A percentile compares a stretch with the other conserved stretches of the same genome.
phyloP scores from a whole-genome alignment of 2,888 invertebrate species.

The Amiota communis region DNA sequence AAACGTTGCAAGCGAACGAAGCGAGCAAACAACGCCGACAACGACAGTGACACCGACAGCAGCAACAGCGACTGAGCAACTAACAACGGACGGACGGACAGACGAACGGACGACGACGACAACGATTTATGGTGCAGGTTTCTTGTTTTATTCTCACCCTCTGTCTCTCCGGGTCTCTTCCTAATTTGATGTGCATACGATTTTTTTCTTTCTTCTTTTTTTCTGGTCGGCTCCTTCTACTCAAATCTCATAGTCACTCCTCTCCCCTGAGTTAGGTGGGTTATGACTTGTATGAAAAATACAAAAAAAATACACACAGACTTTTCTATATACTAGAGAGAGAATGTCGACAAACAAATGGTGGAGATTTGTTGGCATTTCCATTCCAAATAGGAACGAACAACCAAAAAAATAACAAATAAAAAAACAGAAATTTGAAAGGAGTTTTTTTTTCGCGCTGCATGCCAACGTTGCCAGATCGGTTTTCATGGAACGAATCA shows the following conservation, averaged over 20 bases:
- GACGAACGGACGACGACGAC: neutral
- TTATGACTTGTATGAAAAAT: neutral
- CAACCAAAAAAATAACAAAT: slow-evolving; percentile 2
- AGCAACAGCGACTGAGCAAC: neutral
- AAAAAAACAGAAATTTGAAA: slow-evolving; percentile 10
- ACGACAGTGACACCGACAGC: neutral
- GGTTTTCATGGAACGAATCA: no score
- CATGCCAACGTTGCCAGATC: no score
- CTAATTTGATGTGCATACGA: neutral
- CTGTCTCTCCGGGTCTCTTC: neutral
- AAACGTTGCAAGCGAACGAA: neutral
- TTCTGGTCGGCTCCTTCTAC: neutral
- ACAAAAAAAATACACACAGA: neutral
- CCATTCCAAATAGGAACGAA: neutral
- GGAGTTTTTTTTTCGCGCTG: neutral
- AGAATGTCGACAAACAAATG: neutral
- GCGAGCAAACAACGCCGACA: neutral
- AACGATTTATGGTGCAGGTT: slow-evolving; percentile 23
- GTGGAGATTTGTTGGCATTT: slow-evolving; percentile 25
- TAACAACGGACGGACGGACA: neutral
- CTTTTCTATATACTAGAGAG: neutral
- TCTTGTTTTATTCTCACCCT: neutral
- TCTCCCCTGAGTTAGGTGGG: no score
- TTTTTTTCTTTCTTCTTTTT: neutral
- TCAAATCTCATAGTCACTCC: no score